Conservation (phyloP, 2,797 vertebrate genomes). For the Hyperoplus immaculatus region DNA sequence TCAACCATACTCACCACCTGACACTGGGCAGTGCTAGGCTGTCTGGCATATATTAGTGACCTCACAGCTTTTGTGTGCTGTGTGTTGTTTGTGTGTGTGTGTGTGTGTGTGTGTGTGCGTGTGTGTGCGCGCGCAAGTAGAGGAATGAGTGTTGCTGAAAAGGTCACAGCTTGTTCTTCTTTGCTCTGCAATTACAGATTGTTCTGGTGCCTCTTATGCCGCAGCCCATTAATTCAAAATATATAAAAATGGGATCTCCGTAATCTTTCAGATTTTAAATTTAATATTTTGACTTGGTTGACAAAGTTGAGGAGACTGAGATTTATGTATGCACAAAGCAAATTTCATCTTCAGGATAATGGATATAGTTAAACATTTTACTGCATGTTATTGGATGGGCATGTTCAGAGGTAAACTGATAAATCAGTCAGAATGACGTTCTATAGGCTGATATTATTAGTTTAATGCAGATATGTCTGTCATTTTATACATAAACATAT, state of each 20-base stretch:
- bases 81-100: slow-evolving; percentile 38
- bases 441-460: neutral
- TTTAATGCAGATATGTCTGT: neutral
- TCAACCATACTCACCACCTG: slow-evolving; percentile 48
- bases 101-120: slow-evolving; percentile 19
- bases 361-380: neutral
- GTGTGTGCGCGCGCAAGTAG: slow-evolving; percentile 4
- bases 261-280: neutral
- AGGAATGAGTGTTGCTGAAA: slow-evolving; percentile 10
- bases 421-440: neutral
- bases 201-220: slow-evolving; percentile 9
- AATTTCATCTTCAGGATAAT: neutral
- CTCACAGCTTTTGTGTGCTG: slow-evolving; percentile 55
- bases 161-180: slow-evolving; percentile 38
- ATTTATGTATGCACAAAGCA: neutral
- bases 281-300: neutral
- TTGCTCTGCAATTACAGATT: slow-evolving; percentile 20
- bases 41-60: slow-evolving; percentile 53
- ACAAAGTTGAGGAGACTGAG: neutral
- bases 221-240: neutral
- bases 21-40: slow-evolving; percentile 44
- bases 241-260: neutral
- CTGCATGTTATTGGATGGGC: neutral
- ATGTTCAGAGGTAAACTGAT: neutral
- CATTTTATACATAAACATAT: neutral